Evolutionary conservation across 2,888 invertebrate genomes (phyloP).

Genomic region (Altica lythri): DNA sequence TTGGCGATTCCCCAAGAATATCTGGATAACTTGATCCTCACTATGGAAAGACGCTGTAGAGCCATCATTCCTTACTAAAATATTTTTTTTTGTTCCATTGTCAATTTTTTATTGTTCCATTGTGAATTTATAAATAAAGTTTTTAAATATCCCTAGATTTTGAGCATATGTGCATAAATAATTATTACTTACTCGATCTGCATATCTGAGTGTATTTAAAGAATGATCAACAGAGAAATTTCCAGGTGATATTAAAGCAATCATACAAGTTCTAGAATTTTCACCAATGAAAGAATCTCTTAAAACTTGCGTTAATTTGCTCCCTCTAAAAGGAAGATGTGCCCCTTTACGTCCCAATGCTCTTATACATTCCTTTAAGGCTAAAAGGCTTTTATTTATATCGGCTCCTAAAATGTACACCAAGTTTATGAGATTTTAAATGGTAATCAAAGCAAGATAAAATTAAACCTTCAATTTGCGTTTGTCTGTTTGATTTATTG

Average conservation of each 20-base stretch:
- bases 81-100: too few relatives aligned
- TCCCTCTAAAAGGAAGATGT: constrained; percentile 96
- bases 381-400: constrained; percentile 93
- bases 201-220: constrained; percentile 95
- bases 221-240: constrained; percentile 96
- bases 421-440: too few relatives aligned
- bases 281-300: constrained; percentile 98
- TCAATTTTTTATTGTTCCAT: too few relatives aligned
- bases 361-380: constrained; percentile 96
- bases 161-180: too few relatives aligned
- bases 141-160: too few relatives aligned
- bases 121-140: too few relatives aligned
- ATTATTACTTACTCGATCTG: constrained; percentile 69
- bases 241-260: constrained; percentile 98
- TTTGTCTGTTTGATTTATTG: constrained; percentile 92
- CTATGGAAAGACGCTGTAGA: too few relatives aligned
- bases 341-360: constrained; percentile 93
- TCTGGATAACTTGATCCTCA: too few relatives aligned
- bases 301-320: constrained; percentile 93
- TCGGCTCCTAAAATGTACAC: constrained; percentile 72
- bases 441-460: background rate
- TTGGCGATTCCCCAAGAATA: too few relatives aligned
- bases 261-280: constrained; percentile 99
- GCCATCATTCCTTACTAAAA: too few relatives aligned
- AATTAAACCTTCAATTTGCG: constrained; percentile 73